Evolutionary conservation across 1,140 invertebrate species (phyloP).

Genomic region (Lordiphosa collinella): DNA sequence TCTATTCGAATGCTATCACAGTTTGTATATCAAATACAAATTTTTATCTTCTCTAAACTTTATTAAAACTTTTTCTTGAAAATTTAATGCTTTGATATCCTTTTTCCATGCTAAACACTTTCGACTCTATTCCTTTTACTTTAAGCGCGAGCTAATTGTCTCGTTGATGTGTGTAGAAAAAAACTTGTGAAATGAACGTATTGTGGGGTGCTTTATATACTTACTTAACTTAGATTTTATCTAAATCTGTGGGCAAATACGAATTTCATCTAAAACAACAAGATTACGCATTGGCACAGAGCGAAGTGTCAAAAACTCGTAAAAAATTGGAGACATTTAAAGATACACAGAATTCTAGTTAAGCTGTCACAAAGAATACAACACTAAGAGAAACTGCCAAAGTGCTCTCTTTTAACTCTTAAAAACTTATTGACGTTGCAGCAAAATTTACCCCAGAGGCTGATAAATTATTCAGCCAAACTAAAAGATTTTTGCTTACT

Average conservation of each 20-base stretch:
- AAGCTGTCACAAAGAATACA: too few species aligned
- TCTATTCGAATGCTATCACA: slow-evolving; percentile 38
- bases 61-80: slow-evolving; percentile 38
- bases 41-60: slow-evolving; percentile 9
- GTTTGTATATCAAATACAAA: slow-evolving; percentile 1
- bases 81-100: slow-evolving; percentile 27
- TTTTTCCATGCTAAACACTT: slow-evolving; percentile 50
- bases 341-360: too few species aligned
- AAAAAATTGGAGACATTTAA: too few species aligned
- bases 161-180: slow-evolving; percentile 16
- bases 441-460: background rate
- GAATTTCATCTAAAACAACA: slow-evolving; percentile 25
- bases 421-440: too few species aligned
- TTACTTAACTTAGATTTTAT: slow-evolving; percentile 25
- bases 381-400: too few species aligned
- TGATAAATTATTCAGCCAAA: background rate
- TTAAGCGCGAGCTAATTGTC: background rate
- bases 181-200: slow-evolving; percentile 38
- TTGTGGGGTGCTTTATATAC: slow-evolving; percentile 33
- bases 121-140: background rate
- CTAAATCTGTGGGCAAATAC: slow-evolving; percentile 52
- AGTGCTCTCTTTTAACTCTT: slow-evolving; percentile 4
- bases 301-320: too few species aligned
- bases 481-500: background rate
- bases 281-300: background rate